Percentiles rank a stretch among this genome's conserved stretches.
Conservation (phyloP, 2,797 vertebrate genomes). For the Myotis myotis region DNA sequence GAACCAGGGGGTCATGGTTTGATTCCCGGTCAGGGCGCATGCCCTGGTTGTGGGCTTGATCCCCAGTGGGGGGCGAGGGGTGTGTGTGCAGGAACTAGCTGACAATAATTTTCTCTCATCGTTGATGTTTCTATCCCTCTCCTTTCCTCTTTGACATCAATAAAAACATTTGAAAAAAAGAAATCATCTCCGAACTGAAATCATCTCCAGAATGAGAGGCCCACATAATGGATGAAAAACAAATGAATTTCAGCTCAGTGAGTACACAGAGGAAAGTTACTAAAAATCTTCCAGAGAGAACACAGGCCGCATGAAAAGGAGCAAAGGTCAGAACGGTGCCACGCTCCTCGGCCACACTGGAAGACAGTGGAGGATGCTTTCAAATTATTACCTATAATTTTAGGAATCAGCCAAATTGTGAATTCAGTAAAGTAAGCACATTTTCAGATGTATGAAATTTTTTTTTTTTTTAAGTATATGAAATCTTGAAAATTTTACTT, state of each 20-base stretch:
- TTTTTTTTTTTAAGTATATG: neutral
- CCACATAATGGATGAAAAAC: neutral
- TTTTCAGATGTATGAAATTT: neutral
- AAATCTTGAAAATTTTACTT: conserved; percentile 15
- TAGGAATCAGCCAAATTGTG: neutral
- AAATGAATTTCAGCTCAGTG: neutral
- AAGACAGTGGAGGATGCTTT: neutral
- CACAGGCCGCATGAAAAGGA: neutral
- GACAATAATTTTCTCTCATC: no score
- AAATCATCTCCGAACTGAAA: neutral
- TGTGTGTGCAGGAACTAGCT: no score
- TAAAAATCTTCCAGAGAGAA: neutral
- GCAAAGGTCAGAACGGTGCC: neutral
- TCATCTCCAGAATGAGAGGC: neutral
- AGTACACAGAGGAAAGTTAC: neutral
- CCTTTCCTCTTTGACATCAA: no score
- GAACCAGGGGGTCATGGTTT: no score
- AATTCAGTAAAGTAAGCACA: neutral
- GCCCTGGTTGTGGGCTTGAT: no score
- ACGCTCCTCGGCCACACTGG: neutral
- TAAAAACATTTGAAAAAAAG: neutral
- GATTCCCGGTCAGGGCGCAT: no score
- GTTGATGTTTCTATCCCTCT: no score
- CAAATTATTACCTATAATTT: neutral
- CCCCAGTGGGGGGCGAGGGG: no score